Conservation (phyloP, 2,113 vertebrate species). For the Gallinago paraguaiae region DNA sequence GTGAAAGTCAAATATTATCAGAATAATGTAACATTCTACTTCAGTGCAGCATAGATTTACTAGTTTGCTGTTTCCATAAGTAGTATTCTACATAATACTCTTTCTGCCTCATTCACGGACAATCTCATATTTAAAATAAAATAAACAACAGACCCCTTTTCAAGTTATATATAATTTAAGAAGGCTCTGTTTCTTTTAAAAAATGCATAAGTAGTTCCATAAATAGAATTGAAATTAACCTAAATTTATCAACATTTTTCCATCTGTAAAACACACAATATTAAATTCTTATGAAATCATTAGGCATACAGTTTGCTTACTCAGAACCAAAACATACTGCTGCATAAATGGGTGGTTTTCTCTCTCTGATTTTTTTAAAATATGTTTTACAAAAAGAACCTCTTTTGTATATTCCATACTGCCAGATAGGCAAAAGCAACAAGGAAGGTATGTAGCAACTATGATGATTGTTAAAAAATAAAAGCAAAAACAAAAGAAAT, state of each 20-base stretch:
- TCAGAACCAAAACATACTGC: slow-evolving; percentile 47
- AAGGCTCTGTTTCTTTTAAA: slow-evolving; percentile 61
- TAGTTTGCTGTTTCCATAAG: slow-evolving; percentile 49
- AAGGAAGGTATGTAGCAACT: slow-evolving; percentile 10
- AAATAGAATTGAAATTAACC: slow-evolving; percentile 67
- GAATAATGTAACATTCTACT: slow-evolving; percentile 47
- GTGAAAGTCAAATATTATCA: slow-evolving; percentile 69
- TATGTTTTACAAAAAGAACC: background rate
- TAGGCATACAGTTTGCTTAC: slow-evolving; percentile 45
- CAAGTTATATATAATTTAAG: slow-evolving; percentile 63
- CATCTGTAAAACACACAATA: slow-evolving; percentile 65
- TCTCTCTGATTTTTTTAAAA: background rate
- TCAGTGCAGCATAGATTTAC: slow-evolving; percentile 35
- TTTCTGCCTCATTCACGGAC: slow-evolving; percentile 21
- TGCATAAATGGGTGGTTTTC: background rate
- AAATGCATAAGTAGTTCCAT: slow-evolving; percentile 63
- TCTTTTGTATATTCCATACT: background rate
- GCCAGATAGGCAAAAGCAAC: background rate
- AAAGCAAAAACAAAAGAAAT: slow-evolving; percentile 8
- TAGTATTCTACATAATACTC: background rate
- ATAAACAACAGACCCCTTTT: slow-evolving; percentile 51
- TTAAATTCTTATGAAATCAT: slow-evolving; percentile 70
- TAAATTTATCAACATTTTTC: slow-evolving; percentile 64
- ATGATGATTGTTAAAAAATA: background rate
- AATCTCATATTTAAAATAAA: slow-evolving; percentile 66